These are phyloP conservation scores for Chydorus sphaericus DNA, from an alignment of 2,888 invertebrate genomes.

Conservation along the genomic window DNA sequence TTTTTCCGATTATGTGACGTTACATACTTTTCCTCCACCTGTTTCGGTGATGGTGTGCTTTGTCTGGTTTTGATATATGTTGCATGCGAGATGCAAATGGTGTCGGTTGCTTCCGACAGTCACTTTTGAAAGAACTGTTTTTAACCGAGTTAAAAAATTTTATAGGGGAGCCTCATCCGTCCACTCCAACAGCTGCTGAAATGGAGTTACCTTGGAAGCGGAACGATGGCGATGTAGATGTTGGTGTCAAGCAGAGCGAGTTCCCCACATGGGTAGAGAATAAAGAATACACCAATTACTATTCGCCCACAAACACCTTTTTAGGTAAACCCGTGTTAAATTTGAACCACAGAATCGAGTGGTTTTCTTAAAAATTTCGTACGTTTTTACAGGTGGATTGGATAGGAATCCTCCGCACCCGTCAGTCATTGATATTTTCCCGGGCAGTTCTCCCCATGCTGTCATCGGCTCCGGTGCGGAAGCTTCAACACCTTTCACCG, in stretches of 20 bases:
- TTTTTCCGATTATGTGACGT: neutral
- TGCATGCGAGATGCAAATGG: neutral
- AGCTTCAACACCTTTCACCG: neutral
- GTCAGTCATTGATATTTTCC: constrained; percentile 77
- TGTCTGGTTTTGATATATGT: neutral
- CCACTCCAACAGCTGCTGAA: constrained; percentile 75
- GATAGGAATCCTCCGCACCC: constrained; percentile 53
- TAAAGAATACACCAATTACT: constrained; percentile 81
- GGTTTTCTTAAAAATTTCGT: neutral
- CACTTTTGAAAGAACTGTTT: neutral
- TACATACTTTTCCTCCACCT: neutral
- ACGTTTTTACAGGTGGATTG: constrained; percentile 48
- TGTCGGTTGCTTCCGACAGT: constrained; percentile 22
- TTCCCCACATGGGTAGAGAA: constrained; percentile 92
- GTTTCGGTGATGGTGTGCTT: constrained; percentile 3
- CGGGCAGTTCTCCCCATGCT: too few species aligned
- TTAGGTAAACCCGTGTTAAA: constrained; percentile 45
- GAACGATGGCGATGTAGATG: constrained; percentile 42
- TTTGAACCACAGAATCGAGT: neutral
- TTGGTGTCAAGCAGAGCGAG: constrained; percentile 63
- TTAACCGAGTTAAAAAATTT: neutral
- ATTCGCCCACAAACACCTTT: constrained; percentile 80
- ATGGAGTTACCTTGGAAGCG: constrained; percentile 86
- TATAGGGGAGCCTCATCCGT: constrained; percentile 49
- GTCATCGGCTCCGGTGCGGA: too few species aligned